Percentiles rank a stretch among this genome's conserved stretches.
Evolutionary conservation across 1,140 invertebrate genomes (phyloP).

Genomic region (Ruditapes philippinarum): DNA sequence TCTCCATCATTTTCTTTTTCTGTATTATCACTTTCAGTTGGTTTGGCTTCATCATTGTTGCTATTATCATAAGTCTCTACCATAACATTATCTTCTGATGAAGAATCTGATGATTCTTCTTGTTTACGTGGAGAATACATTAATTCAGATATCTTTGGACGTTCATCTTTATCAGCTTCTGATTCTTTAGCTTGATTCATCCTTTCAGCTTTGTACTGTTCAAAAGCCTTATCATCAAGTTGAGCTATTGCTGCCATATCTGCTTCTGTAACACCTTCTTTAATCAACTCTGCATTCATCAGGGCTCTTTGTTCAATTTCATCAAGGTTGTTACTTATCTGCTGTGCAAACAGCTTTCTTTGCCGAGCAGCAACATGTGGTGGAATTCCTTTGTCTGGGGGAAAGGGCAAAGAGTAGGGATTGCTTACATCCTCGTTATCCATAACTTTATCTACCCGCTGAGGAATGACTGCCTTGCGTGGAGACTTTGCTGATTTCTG

Average conservation of each 20-base stretch:
- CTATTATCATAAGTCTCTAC: not conserved
- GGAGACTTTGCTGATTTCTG: slow-evolving; percentile 74
- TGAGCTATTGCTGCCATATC: slow-evolving; percentile 21
- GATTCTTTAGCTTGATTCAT: too few species aligned
- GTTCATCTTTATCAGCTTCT: slow-evolving; percentile 54
- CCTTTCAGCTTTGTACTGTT: slow-evolving; percentile 4
- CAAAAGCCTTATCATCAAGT: not conserved
- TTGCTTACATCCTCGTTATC: slow-evolving; percentile 70
- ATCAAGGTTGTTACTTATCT: slow-evolving; percentile 63
- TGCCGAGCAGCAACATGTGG: slow-evolving; percentile 74
- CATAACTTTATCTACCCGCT: slow-evolving; percentile 65
- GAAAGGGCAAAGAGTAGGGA: slow-evolving; percentile 77
- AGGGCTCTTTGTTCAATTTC: slow-evolving; percentile 69
- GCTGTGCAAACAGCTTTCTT: slow-evolving; percentile 75
- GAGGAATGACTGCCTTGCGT: slow-evolving; percentile 68
- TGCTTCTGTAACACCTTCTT: slow-evolving; percentile 56
- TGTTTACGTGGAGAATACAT: slow-evolving; percentile 61
- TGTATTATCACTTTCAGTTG: not conserved
- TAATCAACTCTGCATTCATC: slow-evolving; percentile 51
- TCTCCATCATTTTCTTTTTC: not conserved
- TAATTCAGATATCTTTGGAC: slow-evolving; percentile 40
- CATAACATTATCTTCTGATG: slow-evolving; percentile 33
- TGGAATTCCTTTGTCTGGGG: slow-evolving; percentile 74
- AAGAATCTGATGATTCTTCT: slow-evolving; percentile 41
- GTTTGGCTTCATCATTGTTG: not conserved